Base-by-base conservation (phyloP, 1,140 invertebrate genomes). In the Rhynchophorus ferrugineus region DNA sequence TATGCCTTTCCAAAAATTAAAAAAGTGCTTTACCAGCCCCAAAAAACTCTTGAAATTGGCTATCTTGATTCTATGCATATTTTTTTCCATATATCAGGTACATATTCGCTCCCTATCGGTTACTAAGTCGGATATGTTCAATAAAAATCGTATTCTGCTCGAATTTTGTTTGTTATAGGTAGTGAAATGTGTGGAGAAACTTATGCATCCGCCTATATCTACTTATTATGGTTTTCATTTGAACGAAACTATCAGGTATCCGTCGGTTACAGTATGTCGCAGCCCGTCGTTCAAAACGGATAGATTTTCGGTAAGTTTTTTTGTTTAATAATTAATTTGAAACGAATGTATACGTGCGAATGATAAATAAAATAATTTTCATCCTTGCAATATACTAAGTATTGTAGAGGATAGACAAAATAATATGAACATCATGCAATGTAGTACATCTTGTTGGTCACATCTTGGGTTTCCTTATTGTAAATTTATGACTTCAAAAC, bases 171-270 rank as follows among this genome's bases (percentile, higher is more conserved):
- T 1, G 8, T 44, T 55, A 9, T 56, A 80, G 78, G 69, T 81
- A 33, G 65, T 67, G 37, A 67, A 72, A 49, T 81, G 79, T 55
- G 67, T 80, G 5, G 49, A 65, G 17, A 82, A 81, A 61, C 60
- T 82, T 17, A 61, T 71, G 0, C 54, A 75, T 57, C 75, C 75
- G 2, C 80, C 80, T 0, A 72, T 81, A 11, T 76, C 79, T 0
- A 81, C 80, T 5, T 77, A 80, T 57, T 78, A 78, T 0, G 75
- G 76, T 56, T 79, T 80, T 49, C 74, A 74, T 58, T 72, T 80
- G 20, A 82, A 82, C 57, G 74, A 78, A 11, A 78, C 78, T 0
- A 72, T 82, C 35, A 61, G 69, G 36, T 82, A 81, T 65, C 80
- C 80, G 7, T 78, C 79, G 44, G 61, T 82, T 0, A 82, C 79